Evolutionary conservation across 2,797 vertebrate species (phyloP).

Genomic region (Anisognathus igniventris): DNA sequence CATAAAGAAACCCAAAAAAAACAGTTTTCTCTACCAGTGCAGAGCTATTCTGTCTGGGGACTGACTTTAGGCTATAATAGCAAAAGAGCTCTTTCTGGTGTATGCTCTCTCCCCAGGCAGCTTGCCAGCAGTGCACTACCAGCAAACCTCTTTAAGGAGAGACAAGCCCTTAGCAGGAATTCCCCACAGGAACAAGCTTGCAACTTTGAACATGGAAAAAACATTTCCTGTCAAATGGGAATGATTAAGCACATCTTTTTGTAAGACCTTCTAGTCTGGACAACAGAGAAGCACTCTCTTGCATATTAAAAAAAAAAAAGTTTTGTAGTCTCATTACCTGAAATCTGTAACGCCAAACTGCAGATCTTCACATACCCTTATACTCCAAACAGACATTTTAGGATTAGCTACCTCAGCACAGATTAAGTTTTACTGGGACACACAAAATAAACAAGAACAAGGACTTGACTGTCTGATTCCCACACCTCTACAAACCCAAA

Average conservation of each 20-base stretch:
- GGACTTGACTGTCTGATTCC: neutral
- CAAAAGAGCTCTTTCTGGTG: neutral
- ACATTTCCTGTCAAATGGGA: neutral
- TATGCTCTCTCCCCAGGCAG: neutral
- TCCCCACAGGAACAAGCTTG: constrained; percentile 9
- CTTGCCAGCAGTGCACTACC: constrained; percentile 11
- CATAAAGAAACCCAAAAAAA: neutral
- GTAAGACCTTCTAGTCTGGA: neutral
- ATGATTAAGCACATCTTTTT: neutral
- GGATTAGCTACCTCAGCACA: neutral
- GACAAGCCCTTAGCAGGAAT: constrained; percentile 9
- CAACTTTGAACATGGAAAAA: neutral
- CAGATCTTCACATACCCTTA: too few species aligned
- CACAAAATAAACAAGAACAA: neutral
- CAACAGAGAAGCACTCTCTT: neutral
- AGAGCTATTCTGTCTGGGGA: neutral
- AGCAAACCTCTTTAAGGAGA: constrained; percentile 18
- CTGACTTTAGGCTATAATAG: neutral
- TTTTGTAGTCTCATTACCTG: neutral
- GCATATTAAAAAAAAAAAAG: neutral
- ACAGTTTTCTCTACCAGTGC: neutral
- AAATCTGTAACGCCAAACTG: neutral
- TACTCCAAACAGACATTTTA: neutral
- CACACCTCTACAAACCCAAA: neutral
- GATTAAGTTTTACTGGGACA: neutral